Evolutionary conservation across 2,888 invertebrate species (phyloP).

Genomic region (Drosophila villosipedis): DNA sequence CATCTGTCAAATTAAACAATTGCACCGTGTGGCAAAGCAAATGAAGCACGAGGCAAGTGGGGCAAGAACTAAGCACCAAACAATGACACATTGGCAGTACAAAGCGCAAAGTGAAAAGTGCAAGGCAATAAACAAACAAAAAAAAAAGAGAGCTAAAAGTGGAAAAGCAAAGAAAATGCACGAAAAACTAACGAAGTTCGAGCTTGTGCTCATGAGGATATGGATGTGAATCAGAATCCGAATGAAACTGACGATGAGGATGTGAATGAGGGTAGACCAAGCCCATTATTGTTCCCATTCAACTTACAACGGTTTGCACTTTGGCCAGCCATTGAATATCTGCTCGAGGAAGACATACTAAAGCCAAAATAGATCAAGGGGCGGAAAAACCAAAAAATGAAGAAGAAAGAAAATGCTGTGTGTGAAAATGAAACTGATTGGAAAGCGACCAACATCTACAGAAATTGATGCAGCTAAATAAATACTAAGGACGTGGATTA

Average conservation of each 20-base stretch:
- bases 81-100: constrained; percentile 60
- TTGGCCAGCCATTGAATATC: constrained; percentile 65
- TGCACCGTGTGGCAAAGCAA: constrained; percentile 36
- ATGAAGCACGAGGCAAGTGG: constrained; percentile 34
- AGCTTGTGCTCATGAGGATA: constrained; percentile 22
- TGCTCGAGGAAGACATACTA: constrained; percentile 45
- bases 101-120: constrained; percentile 47
- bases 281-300: constrained; percentile 83
- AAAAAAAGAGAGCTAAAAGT: constrained; percentile 11
- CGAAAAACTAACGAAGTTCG: constrained; percentile 38
- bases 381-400: constrained; percentile 32
- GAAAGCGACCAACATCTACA: constrained; percentile 37
- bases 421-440: constrained; percentile 77
- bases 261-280: constrained; percentile 35
- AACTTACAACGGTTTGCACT: constrained; percentile 84
- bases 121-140: constrained; percentile 65
- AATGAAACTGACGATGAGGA: constrained; percentile 11
- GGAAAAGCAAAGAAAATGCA: constrained; percentile 34
- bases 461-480: constrained; percentile 59
- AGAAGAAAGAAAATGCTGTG: constrained; percentile 49
- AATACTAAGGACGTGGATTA: constrained; percentile 34
- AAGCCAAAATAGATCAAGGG: constrained; percentile 58
- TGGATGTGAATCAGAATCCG: constrained; percentile 12
- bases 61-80: constrained; percentile 53
- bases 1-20: constrained; percentile 75